Conservation (phyloP, 2,797 vertebrate genomes). For the Hippoglossus hippoglossus region DNA sequence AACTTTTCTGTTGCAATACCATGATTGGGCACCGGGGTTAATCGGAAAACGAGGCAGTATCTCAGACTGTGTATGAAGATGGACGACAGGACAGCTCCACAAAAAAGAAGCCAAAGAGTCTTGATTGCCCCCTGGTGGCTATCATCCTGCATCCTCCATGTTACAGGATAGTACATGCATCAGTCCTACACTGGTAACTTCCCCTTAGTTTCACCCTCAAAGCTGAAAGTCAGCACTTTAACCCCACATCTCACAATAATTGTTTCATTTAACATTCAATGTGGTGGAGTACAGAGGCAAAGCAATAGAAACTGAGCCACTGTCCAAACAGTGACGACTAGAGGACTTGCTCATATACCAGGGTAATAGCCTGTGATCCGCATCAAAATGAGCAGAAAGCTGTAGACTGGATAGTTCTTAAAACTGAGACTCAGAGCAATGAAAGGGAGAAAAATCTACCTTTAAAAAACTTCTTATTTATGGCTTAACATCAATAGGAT, state of each 20-base stretch:
- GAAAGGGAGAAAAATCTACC: constrained; percentile 60
- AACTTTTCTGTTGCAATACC: neutral
- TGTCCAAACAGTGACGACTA: constrained; percentile 8
- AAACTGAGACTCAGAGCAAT: constrained; percentile 66
- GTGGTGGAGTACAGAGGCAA: neutral
- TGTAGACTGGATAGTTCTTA: constrained; percentile 45
- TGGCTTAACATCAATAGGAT: constrained; percentile 56
- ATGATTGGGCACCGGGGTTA: neutral
- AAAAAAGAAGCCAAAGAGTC: too few species aligned
- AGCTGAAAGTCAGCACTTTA: constrained; percentile 19
- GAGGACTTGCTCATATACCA: constrained; percentile 3
- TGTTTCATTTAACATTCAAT: constrained; percentile 31
- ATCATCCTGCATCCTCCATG: too few species aligned
- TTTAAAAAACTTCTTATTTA: constrained; percentile 58
- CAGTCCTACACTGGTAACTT: neutral
- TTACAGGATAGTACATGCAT: too few species aligned
- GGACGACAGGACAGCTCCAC: too few species aligned
- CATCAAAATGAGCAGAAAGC: constrained; percentile 40
- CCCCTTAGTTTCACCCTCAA: neutral
- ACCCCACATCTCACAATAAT: constrained; percentile 3
- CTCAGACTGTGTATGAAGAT: too few species aligned
- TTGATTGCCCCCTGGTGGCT: too few species aligned
- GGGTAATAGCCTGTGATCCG: constrained; percentile 40
- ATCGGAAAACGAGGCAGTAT: neutral
- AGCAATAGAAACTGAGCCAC: constrained; percentile 6